Evolutionary conservation across 2,888 invertebrate species (phyloP).

Genomic region (Drosophila conformis): DNA sequence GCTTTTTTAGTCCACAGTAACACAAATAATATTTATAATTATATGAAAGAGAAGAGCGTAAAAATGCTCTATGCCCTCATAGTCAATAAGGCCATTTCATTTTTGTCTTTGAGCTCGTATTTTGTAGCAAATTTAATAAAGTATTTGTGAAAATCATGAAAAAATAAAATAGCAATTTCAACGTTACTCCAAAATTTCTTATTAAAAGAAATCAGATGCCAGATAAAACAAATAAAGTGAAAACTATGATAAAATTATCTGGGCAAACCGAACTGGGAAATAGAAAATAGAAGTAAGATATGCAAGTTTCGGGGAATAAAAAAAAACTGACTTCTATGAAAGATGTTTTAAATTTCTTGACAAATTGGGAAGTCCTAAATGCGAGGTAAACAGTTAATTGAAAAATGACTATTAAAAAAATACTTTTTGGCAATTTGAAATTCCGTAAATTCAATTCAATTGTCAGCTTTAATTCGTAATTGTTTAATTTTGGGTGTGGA

Average conservation of each 20-base stretch:
- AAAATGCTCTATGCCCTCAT: constrained; percentile 7
- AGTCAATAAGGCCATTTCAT: neutral
- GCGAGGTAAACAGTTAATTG: neutral
- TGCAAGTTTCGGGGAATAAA: neutral
- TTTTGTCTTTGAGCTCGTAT: neutral
- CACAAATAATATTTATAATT: constrained; percentile 4
- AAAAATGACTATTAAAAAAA: neutral
- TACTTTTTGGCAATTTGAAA: neutral
- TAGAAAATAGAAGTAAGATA: neutral
- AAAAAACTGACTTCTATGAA: neutral
- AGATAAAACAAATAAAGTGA: no score
- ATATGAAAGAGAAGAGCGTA: constrained; percentile 3
- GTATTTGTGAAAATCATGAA: neutral
- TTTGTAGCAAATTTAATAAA: neutral
- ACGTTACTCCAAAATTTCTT: neutral
- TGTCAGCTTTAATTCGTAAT: neutral
- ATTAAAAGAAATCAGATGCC: neutral
- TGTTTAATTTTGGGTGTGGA: constrained; percentile 5
- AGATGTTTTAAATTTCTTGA: neutral
- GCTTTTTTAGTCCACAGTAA: neutral
- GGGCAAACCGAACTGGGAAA: neutral
- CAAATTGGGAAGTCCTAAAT: neutral
- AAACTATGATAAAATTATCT: neutral
- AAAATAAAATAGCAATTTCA: neutral
- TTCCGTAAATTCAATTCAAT: neutral